Percentiles rank a stretch among this genome's conserved stretches.
Evolutionary conservation across 2,888 invertebrate genomes (phyloP).

Genomic region (Cerastoderma edule): DNA sequence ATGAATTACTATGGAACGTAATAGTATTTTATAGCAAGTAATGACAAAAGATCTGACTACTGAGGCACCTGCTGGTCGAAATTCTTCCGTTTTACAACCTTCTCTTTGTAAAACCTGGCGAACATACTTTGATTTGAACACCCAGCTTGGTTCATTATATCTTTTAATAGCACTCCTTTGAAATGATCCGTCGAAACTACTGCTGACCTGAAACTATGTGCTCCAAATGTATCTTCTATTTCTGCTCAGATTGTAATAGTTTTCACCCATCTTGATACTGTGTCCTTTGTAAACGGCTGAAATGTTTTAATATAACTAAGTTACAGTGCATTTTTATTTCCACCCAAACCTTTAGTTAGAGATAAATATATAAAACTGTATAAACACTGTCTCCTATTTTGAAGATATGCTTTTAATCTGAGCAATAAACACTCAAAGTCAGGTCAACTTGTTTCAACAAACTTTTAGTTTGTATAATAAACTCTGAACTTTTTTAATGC

Average conservation of each 20-base stretch:
- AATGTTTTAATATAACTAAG: conserved; percentile 15
- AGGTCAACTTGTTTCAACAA: too few species aligned
- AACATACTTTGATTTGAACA: conserved; percentile 18
- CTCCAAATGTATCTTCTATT: background rate
- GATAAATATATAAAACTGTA: conserved; percentile 21
- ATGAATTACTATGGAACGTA: too few species aligned
- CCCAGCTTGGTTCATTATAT: conserved; percentile 21
- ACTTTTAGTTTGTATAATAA: too few species aligned
- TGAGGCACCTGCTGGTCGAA: background rate
- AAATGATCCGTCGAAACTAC: conserved; percentile 4
- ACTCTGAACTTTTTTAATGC: too few species aligned
- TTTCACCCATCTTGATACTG: conserved; percentile 21
- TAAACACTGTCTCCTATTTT: too few species aligned
- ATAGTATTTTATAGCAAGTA: too few species aligned
- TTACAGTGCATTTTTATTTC: background rate
- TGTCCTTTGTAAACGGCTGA: conserved; percentile 12
- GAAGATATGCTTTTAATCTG: too few species aligned
- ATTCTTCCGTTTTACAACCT: background rate
- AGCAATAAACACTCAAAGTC: too few species aligned
- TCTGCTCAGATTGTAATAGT: conserved; percentile 4
- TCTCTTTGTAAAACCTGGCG: conserved; percentile 22
- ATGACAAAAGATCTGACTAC: too few species aligned
- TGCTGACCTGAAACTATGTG: conserved; percentile 18
- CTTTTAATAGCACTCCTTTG: conserved; percentile 4
- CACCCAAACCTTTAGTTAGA: conserved; percentile 1